Base-by-base conservation (phyloP, 2,113 vertebrate genomes). In the Zosterops borbonicus region DNA sequence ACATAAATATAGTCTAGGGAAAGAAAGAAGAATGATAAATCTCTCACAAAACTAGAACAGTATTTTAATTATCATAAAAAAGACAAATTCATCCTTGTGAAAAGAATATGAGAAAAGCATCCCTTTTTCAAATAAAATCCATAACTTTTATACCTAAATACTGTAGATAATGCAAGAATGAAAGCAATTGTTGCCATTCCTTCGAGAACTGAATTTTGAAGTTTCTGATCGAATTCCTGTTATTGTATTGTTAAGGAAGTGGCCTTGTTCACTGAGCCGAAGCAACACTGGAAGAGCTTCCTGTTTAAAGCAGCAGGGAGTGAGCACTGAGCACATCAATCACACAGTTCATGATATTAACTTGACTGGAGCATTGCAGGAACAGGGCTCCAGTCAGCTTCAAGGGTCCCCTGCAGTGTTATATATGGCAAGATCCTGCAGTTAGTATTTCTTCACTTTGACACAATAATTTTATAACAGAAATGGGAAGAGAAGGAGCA, bases 171-270 rank as follows among this genome's bases (percentile, higher is more conserved):
- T 24, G n/a, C 35, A 70, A 70, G 56, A 86, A 88, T 62, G n/a
- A 80, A 77, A 95, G 60, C 18, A 86, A 53, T 60, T 23, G 12
- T 35, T 6, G 31, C 42, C 59, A 41, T 77, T 68, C 31, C 68
- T 90, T 68, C 0, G 0, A 67, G 63, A 93, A 86, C 56, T 71
- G 47, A 88, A 92, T 91, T 91, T 60, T 69, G 41, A 96, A 81
- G 60, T 84, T 93, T 94, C 90, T 93, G 88, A 87, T 94, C 4
- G 5, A 93, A 96, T 95, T 96, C 95, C 93, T 96, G 93, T 90
- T 94, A 95, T 95, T 96, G 88, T 96, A 75, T 27, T 87, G 93
- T 81, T 81, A 89, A 89, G 94, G 96, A 96, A 97, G 79, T 90
- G 73, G 90, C 82, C 59, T 69, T 53, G 47, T 77, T 92, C 10